Percentiles rank a stretch among this genome's conserved stretches.
Conservation (phyloP, 2,113 vertebrate genomes). For the Eolophus roseicapilla region DNA sequence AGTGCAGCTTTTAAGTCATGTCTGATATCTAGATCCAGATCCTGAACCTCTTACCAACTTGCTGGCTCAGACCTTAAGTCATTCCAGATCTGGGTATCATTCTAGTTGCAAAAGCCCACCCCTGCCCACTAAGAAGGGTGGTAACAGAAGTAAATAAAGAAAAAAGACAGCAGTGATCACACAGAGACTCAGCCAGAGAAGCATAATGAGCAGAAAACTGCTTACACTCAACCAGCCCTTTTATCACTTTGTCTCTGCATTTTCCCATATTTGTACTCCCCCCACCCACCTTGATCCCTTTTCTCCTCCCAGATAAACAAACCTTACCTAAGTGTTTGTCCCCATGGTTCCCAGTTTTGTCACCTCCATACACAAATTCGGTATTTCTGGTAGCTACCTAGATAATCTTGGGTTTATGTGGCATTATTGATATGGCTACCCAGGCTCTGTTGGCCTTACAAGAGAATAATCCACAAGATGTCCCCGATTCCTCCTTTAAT, state of each 20-base stretch:
- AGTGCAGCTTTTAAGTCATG: not conserved
- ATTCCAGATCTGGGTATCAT: not conserved
- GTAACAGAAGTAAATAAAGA: not conserved
- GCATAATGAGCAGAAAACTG: fast-evolving
- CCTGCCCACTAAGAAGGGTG: not conserved
- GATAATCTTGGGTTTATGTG: not conserved
- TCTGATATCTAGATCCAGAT: not conserved
- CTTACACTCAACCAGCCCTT: not conserved
- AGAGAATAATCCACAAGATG: not conserved
- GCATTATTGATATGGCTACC: not conserved
- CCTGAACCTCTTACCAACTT: not conserved
- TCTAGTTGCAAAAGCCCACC: not conserved
- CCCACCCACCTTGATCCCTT: not conserved
- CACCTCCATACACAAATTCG: not conserved
- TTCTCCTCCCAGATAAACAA: not conserved
- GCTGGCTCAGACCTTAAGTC: not conserved
- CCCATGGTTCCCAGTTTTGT: not conserved
- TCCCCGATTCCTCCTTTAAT: not conserved
- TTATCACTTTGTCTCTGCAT: not conserved
- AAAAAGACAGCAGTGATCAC: not conserved
- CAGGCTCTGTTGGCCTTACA: not conserved
- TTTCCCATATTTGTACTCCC: not conserved
- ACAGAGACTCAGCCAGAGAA: not conserved
- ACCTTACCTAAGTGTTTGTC: not conserved
- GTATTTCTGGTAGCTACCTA: not conserved